A percentile compares a stretch with the other conserved stretches of the same genome.
phyloP scores from a whole-genome alignment of 2,113 vertebrate genomes.

The Hemichromis elongatus region DNA sequence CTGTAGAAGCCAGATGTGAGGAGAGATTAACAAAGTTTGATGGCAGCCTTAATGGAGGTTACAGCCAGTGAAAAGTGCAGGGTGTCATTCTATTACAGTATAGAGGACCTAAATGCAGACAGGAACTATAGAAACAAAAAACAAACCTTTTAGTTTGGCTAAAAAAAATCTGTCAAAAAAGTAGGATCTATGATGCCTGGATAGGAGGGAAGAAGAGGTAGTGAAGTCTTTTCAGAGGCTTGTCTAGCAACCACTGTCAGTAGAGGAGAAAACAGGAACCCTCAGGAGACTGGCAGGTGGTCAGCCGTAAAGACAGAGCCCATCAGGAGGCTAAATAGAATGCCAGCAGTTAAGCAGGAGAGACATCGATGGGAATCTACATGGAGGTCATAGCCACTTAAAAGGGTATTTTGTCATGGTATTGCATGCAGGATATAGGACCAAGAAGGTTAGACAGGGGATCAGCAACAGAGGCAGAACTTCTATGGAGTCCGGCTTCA shows the following conservation, averaged over 20 bases:
- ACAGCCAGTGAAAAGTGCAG: constrained; percentile 45
- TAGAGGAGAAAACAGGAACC: not conserved
- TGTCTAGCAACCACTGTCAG: not conserved
- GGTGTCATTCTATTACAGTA: not conserved
- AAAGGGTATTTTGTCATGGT: not conserved
- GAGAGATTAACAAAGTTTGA: constrained; percentile 48
- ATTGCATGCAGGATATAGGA: not conserved
- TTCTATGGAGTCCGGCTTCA: not conserved
- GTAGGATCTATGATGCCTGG: not conserved
- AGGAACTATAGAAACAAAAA: not conserved
- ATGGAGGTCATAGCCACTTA: not conserved
- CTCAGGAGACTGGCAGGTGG: not conserved
- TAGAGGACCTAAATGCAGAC: not conserved
- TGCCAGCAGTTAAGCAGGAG: not conserved
- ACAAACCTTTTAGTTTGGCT: not conserved
- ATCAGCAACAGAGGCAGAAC: not conserved
- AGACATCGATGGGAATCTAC: not conserved
- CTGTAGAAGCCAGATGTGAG: constrained; percentile 17
- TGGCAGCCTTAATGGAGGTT: constrained; percentile 39
- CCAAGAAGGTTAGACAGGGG: not conserved
- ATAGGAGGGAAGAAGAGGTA: not conserved
- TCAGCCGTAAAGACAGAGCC: not conserved
- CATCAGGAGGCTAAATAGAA: not conserved
- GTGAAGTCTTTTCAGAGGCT: not conserved
- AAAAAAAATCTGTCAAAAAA: not conserved